Base-by-base conservation (phyloP, 2,888 invertebrate species). In the Mycogona germanica region DNA sequence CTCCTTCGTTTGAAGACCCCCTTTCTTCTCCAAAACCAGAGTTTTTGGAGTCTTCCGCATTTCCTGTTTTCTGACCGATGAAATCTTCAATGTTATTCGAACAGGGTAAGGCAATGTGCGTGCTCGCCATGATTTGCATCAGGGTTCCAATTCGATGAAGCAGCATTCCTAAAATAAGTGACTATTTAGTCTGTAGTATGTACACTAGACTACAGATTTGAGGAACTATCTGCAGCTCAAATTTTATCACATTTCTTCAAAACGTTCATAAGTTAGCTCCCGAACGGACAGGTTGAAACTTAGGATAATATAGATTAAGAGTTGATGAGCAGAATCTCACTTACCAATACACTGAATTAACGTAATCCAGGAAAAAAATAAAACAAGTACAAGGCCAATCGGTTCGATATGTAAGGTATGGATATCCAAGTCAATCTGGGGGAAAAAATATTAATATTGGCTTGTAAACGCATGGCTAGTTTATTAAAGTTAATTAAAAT, bases 81-180 rank as follows among this genome's bases (percentile, higher is more conserved):
- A 26, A 44, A 23, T n/a, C n/a, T n/a, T n/a, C n/a, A n/a, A n/a
- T n/a, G n/a, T n/a, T n/a, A n/a, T n/a, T n/a, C n/a, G n/a, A n/a
- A n/a, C n/a, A n/a, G n/a, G n/a, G n/a, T n/a, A 44, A 25, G 12
- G 44, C 32, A 4, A 47, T 29, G 23, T 47, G 14, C 5, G 47
- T 47, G 4, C 19, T 47, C 19, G 74, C 70, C 45, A 73, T 64
- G 53, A 75, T 72, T 59, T 74, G 74, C 4, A 72, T 65, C 47
- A 75, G 62, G 1, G 75, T 75, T 32, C 69, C 69, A 60, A 72
- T 67, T 2, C 74, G 67, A 62, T 74, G 74, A 60, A 71, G 64
- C 30, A 75, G 51, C 72, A 73, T 74, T 28, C 72, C 73, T 23
- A n/a, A n/a, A n/a, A n/a, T n/a, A n/a, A n/a, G n/a, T n/a, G n/a